These are phyloP conservation scores for Pseudomyrmex dendroicus DNA, from an alignment of 1,140 invertebrate species.

Conservation along the genomic window DNA sequence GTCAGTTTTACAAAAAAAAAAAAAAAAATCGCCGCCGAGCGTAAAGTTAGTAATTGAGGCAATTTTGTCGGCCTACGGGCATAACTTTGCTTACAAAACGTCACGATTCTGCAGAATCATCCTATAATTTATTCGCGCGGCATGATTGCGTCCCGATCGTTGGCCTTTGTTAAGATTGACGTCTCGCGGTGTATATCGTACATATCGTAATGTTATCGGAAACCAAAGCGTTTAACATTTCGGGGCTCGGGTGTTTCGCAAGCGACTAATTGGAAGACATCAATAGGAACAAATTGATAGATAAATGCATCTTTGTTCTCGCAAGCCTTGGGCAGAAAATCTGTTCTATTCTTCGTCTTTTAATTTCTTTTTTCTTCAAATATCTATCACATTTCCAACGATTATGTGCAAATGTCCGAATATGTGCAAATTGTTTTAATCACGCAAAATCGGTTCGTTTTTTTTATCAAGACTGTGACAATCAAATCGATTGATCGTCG, in stretches of 20 bases:
- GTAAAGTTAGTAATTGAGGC: slow-evolving; percentile 50
- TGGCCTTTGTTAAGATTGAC: slow-evolving; percentile 14
- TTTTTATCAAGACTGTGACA: slow-evolving; percentile 9
- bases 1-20: not conserved
- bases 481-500: slow-evolving; percentile 24
- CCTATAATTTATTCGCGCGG: slow-evolving; percentile 51
- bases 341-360: too few species aligned
- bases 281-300: too few species aligned
- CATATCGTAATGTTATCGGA: slow-evolving; percentile 1
- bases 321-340: too few species aligned
- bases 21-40: slow-evolving; percentile 37
- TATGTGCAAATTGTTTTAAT: too few species aligned
- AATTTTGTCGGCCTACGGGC: slow-evolving; percentile 25
- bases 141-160: slow-evolving; percentile 17
- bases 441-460: too few species aligned
- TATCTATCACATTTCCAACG: not conserved
- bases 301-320: too few species aligned
- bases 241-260: not conserved
- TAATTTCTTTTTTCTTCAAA: too few species aligned
- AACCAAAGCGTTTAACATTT: slow-evolving; percentile 24
- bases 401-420: not conserved
- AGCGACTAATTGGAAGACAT: too few species aligned
- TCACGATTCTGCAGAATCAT: slow-evolving; percentile 50
- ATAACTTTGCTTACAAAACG: slow-evolving; percentile 45
- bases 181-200: not conserved